Evolutionary conservation across 2,888 invertebrate genomes (phyloP).

Genomic region (Lycophotia porphyrea): DNA sequence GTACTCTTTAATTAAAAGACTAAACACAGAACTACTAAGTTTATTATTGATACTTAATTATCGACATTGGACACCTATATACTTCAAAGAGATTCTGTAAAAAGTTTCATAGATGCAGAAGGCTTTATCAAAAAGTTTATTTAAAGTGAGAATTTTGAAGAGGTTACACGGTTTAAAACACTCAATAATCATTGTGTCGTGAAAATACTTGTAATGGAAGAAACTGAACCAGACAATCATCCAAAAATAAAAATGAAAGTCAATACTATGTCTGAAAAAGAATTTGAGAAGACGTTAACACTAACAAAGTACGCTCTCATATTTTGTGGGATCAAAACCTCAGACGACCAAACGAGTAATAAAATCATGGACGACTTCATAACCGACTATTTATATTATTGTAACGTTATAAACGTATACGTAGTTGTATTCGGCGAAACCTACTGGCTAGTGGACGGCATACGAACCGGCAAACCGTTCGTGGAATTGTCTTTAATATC

Average conservation of each 20-base stretch:
- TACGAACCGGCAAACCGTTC: constrained; percentile 71
- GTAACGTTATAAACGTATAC: constrained; percentile 74
- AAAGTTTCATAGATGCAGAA: not conserved
- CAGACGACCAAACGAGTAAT: constrained; percentile 38
- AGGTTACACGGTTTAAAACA: not conserved
- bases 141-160: not conserved
- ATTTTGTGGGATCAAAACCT: constrained; percentile 76
- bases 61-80: constrained; percentile 14
- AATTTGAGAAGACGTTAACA: constrained; percentile 71
- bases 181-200: not conserved
- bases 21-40: constrained; percentile 22
- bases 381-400: constrained; percentile 68
- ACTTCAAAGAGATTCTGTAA: constrained; percentile 50
- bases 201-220: not conserved
- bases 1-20: constrained; percentile 44
- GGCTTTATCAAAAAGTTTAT: not conserved
- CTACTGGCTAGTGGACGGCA: constrained; percentile 74
- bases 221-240: not conserved
- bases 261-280: constrained; percentile 33
- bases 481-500: constrained; percentile 75
- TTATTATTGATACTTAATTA: constrained; percentile 33
- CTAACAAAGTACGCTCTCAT: constrained; percentile 70
- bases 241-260: not conserved
- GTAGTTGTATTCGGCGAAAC: constrained; percentile 77
- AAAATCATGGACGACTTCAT: constrained; percentile 60